Conservation (phyloP, 2,113 vertebrate genomes). For the Malurus melanocephalus region DNA sequence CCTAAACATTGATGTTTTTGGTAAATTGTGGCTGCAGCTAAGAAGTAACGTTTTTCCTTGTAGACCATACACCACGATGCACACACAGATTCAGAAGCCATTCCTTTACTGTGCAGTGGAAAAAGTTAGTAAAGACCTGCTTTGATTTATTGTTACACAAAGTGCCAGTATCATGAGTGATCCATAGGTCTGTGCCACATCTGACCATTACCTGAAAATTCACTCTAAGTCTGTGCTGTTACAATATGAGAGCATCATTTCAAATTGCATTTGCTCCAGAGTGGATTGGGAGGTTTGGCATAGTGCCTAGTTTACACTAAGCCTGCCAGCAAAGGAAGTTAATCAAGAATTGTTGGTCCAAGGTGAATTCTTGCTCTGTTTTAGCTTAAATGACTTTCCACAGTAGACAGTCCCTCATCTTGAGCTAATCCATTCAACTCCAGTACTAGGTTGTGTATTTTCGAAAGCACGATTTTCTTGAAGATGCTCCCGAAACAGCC, state of each 20-base stretch:
- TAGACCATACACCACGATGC: fast-evolving
- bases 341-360: slow-evolving; percentile 28
- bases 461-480: not conserved
- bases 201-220: not conserved
- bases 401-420: not conserved
- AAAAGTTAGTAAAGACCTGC: not conserved
- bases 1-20: not conserved
- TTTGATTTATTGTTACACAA: not conserved
- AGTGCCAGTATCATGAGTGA: not conserved
- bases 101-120: not conserved
- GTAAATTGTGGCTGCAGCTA: not conserved
- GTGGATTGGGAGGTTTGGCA: slow-evolving; percentile 10
- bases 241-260: not conserved
- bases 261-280: not conserved
- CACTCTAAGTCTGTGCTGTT: not conserved
- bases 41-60: not conserved
- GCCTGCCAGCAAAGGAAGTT: slow-evolving; percentile 29
- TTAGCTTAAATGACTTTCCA: not conserved
- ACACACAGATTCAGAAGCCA: not conserved
- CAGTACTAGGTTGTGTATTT: not conserved
- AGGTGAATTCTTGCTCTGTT: slow-evolving; percentile 39
- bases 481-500: not conserved
- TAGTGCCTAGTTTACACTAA: not conserved
- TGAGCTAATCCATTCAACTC: not conserved
- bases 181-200: not conserved